A percentile compares a stretch with the other conserved stretches of the same genome.
Conservation (phyloP, 64 coral and sea anemone species). For the Exaiptasia diaphana region DNA sequence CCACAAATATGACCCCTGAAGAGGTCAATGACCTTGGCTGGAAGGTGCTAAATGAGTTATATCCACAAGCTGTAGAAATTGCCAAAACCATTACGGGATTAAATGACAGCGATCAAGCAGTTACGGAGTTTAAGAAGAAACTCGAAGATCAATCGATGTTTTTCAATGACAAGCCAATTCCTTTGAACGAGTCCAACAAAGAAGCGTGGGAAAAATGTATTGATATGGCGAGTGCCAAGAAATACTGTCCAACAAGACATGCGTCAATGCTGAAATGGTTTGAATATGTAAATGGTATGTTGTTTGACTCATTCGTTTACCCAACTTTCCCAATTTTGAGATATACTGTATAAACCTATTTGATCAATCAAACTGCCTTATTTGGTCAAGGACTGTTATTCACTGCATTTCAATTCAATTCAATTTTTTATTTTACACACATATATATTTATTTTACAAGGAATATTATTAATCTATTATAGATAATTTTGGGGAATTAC, state of each 20-base stretch:
- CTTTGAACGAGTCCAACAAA: conserved; percentile 74
- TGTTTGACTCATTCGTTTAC: too few species aligned
- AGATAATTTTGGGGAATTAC: too few species aligned
- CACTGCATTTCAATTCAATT: too few species aligned
- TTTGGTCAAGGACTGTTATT: too few species aligned
- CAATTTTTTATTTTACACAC: too few species aligned
- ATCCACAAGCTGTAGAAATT: conserved; percentile 67
- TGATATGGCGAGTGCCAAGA: conserved; percentile 55
- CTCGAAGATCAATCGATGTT: conserved; percentile 78
- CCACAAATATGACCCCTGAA: conserved; percentile 70
- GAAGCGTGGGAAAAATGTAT: conserved; percentile 71
- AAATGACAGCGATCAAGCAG: conserved; percentile 30
- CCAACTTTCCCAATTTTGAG: too few species aligned
- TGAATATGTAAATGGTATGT: conserved; percentile 64
- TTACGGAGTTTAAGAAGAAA: conserved; percentile 64
- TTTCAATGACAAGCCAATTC: conserved; percentile 81
- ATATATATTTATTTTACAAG: too few species aligned
- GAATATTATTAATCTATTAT: too few species aligned
- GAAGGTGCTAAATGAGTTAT: conserved; percentile 68
- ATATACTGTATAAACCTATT: too few species aligned
- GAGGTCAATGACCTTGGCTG: conserved; percentile 64
- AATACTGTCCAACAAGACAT: conserved; percentile 74
- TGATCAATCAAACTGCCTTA: too few species aligned
- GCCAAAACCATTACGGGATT: conserved; percentile 62
- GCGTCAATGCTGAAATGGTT: conserved; percentile 89